Conservation (phyloP, 2,797 vertebrate species). For the Ceryle rudis region DNA sequence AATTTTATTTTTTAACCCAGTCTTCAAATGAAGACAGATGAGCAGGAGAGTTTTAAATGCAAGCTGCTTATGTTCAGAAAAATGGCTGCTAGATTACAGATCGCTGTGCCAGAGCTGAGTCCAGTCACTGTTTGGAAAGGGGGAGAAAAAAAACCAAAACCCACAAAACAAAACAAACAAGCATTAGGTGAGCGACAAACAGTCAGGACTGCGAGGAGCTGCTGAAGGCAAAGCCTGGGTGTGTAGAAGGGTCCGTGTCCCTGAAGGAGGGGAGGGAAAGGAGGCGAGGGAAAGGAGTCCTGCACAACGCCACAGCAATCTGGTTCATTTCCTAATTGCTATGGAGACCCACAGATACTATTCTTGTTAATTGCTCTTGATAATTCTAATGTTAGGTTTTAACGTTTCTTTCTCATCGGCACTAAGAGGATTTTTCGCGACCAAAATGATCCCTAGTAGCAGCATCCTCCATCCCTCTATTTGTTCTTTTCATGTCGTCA, state of each 20-base stretch:
- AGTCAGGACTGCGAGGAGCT: neutral
- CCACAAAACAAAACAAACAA: neutral
- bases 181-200: constrained; percentile 9
- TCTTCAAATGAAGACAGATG: constrained; percentile 92
- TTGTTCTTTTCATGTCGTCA: neutral
- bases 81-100: constrained; percentile 80
- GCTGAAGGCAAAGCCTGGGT: neutral
- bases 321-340: constrained; percentile 38
- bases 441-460: neutral
- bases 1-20: constrained; percentile 92
- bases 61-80: constrained; percentile 85
- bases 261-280: neutral
- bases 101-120: constrained; percentile 65
- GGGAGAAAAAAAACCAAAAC: neutral
- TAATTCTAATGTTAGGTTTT: constrained; percentile 35
- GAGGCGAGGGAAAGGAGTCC: neutral
- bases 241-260: rapidly evolving
- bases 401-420: constrained; percentile 47
- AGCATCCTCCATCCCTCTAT: neutral
- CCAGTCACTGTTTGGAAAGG: constrained; percentile 51
- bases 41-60: constrained; percentile 83
- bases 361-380: constrained; percentile 58
- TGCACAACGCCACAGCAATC: neutral
- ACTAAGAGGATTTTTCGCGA: neutral
- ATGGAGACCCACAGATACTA: constrained; percentile 43